phyloP scores from a whole-genome alignment of 2,888 invertebrate genomes.

The Hoplodrina ambigua region DNA sequence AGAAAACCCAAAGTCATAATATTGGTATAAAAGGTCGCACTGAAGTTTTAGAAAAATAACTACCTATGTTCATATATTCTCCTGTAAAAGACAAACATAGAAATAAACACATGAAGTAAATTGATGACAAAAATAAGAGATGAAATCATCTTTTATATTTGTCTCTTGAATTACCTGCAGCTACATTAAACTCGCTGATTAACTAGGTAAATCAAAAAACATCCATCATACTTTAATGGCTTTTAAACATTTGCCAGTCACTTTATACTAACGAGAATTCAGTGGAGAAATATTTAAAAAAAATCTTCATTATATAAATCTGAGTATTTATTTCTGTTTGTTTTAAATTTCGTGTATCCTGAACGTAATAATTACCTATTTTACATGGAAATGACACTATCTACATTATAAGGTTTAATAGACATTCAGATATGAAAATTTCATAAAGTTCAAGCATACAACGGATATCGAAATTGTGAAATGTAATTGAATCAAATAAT shows the following conservation, averaged over 20 bases:
- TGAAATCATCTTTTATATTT: conserved; percentile 2
- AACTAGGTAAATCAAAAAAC: conserved; percentile 34
- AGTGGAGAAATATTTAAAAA: background rate
- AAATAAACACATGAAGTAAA: no score
- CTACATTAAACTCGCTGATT: conserved; percentile 7
- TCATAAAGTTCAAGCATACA: conserved; percentile 52
- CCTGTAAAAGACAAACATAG: background rate
- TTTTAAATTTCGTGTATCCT: background rate
- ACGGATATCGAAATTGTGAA: conserved; percentile 51
- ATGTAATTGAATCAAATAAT: conserved; percentile 68
- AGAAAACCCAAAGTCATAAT: no score
- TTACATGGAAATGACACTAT: background rate
- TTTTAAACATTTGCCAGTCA: conserved; percentile 10
- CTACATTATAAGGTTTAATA: conserved; percentile 2
- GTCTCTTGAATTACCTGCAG: background rate
- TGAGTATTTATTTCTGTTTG: background rate
- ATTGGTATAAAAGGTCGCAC: background rate
- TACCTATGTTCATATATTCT: background rate
- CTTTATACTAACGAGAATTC: conserved; percentile 10
- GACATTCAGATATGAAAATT: conserved; percentile 45
- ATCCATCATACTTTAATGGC: conserved; percentile 14
- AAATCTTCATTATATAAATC: conserved; percentile 3
- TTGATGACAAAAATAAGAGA: background rate
- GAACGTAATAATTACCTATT: background rate
- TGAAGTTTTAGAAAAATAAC: background rate